These are phyloP conservation scores for Plemyria rubiginata DNA, from an alignment of 2,888 invertebrate genomes.

Conservation along the genomic window DNA sequence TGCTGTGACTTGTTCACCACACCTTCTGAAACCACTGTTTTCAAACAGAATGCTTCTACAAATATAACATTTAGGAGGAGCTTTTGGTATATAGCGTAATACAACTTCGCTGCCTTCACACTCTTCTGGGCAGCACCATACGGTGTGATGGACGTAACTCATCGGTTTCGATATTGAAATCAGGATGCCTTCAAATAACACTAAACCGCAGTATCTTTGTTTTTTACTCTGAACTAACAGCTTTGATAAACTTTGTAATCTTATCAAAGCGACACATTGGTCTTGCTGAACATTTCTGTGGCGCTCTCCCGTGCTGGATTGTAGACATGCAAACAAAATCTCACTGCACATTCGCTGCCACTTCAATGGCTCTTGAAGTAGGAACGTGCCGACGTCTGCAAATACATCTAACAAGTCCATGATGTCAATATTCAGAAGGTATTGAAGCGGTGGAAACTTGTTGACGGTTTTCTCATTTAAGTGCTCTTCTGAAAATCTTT, in stretches of 20 bases:
- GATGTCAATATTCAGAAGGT: conserved; percentile 64
- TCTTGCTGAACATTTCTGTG: conserved; percentile 49
- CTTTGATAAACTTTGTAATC: conserved; percentile 61
- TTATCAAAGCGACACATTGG: conserved; percentile 63
- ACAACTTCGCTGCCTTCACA: conserved; percentile 75
- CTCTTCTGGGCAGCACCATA: conserved; percentile 79
- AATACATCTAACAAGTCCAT: conserved; percentile 64
- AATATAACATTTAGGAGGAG: conserved; percentile 66
- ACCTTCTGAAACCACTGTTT: conserved; percentile 70
- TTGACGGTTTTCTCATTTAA: conserved; percentile 48
- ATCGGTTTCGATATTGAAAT: conserved; percentile 61
- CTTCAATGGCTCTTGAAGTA: conserved; percentile 67
- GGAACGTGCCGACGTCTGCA: conserved; percentile 58
- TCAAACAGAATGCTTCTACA: conserved; percentile 71
- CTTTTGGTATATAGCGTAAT: conserved; percentile 68
- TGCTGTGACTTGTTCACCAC: conserved; percentile 68
- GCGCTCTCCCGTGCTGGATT: conserved; percentile 50
- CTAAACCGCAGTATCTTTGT: conserved; percentile 55
- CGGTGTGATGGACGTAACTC: conserved; percentile 69
- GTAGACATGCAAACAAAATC: conserved; percentile 66
- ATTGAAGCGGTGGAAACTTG: conserved; percentile 71
- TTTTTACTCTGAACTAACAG: conserved; percentile 48
- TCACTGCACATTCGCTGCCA: conserved; percentile 61
- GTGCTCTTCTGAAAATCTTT: conserved; percentile 54
- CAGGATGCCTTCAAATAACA: conserved; percentile 61